Conservation (phyloP, 2,888 invertebrate species). For the Melieria crassipennis region DNA sequence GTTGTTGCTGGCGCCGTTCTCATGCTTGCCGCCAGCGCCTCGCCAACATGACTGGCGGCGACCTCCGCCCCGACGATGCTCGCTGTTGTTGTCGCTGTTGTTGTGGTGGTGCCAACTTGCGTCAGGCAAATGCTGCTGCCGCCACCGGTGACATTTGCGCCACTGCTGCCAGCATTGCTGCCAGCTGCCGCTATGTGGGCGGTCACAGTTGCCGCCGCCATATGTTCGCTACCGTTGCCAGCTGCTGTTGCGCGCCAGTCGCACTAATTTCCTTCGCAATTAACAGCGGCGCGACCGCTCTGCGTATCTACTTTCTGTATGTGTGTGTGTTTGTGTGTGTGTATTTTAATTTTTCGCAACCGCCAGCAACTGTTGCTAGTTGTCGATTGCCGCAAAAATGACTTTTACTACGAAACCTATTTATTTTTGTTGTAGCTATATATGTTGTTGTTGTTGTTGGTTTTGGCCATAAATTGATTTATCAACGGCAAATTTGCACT, state of each 20-base stretch:
- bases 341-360: constrained; percentile 1
- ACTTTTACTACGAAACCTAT: too few species aligned
- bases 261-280: constrained; percentile 1
- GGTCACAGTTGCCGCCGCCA: constrained; percentile 54
- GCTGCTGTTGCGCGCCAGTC: background rate
- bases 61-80: background rate
- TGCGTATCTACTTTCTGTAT: too few species aligned
- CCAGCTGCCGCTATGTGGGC: constrained; percentile 42
- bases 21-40: constrained; percentile 5
- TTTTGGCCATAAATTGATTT: constrained; percentile 1
- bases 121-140: constrained; percentile 21
- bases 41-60: background rate
- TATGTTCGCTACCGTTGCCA: constrained; percentile 35
- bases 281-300: too few species aligned
- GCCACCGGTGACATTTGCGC: constrained; percentile 18
- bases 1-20: background rate
- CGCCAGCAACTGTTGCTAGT: too few species aligned
- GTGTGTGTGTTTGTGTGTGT: background rate
- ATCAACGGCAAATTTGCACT: too few species aligned
- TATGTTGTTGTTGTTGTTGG: constrained; percentile 14
- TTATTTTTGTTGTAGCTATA: too few species aligned
- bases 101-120: constrained; percentile 15
- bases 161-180: constrained; percentile 10
- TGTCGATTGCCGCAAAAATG: too few species aligned
- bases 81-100: background rate